These are phyloP conservation scores for Gymnothorax javanicus DNA, from an alignment of 2,797 vertebrate species.

Conservation along the genomic window DNA sequence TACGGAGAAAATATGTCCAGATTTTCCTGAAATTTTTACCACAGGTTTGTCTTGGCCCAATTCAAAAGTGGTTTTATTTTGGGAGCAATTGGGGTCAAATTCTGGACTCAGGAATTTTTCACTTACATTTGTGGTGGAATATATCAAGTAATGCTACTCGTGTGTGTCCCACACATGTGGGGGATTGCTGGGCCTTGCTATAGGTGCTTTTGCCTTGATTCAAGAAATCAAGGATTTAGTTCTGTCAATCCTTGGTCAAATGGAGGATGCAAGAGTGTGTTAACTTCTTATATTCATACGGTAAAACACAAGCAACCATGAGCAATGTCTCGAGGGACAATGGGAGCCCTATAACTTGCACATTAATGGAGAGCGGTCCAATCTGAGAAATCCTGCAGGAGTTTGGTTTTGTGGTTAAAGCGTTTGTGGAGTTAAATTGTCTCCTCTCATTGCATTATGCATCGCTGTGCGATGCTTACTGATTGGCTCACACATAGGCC, in stretches of 20 bases:
- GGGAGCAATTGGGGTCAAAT: no score
- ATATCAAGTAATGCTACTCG: no score
- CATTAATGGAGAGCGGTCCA: conserved; percentile 21
- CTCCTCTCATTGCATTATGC: conserved; percentile 27
- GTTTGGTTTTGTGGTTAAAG: conserved; percentile 7
- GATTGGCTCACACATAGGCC: neutral
- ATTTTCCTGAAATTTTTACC: no score
- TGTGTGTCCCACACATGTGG: no score
- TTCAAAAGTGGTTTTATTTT: no score
- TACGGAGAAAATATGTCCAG: no score
- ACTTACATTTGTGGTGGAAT: no score
- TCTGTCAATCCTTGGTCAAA: neutral
- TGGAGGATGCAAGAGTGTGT: neutral
- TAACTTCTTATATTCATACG: neutral
- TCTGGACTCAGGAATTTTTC: no score
- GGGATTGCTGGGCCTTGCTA: no score
- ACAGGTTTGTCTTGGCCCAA: no score
- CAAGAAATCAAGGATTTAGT: no score
- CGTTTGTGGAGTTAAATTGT: conserved; percentile 36
- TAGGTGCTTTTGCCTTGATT: no score
- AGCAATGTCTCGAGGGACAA: neutral
- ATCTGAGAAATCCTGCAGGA: conserved; percentile 14
- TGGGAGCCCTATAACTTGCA: neutral
- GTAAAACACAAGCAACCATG: neutral
- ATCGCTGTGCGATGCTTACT: conserved; percentile 6